These are phyloP conservation scores for Eriocheir sinensis DNA, from an alignment of 1,140 invertebrate species.

Conservation along the genomic window DNA sequence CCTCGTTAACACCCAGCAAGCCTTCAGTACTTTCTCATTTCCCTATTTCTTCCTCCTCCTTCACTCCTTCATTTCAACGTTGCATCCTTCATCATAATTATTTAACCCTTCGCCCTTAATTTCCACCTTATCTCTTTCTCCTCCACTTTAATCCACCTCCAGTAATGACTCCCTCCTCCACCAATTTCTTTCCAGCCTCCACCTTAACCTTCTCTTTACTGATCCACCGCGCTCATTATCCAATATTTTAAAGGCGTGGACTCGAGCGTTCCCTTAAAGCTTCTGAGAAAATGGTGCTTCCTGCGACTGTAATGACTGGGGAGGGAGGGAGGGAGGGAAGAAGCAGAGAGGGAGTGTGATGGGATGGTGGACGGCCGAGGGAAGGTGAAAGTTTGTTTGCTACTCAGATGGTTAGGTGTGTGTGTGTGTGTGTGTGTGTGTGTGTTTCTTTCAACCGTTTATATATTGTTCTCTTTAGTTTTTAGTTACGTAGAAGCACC, in stretches of 20 bases:
- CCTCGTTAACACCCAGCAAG: no score
- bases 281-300: slow-evolving; percentile 17
- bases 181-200: background rate
- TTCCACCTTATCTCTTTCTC: no score
- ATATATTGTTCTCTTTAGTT: no score
- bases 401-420: background rate
- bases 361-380: background rate
- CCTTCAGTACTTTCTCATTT: background rate
- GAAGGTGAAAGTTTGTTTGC: background rate
- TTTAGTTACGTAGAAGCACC: no score
- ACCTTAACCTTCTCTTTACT: background rate
- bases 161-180: no score
- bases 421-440: background rate
- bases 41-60: background rate
- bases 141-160: no score
- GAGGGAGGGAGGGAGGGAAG: background rate
- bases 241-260: slow-evolving; percentile 52
- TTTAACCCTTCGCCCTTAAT: no score
- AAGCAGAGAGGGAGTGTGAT: background rate
- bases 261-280: background rate
- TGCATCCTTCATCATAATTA: no score
- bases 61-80: slow-evolving; percentile 1
- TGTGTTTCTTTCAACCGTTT: no score
- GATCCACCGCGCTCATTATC: slow-evolving; percentile 51
- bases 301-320: slow-evolving; percentile 41